Evolutionary conservation across 2,888 invertebrate species (phyloP).

Genomic region (Sarcophaga subvicina): DNA sequence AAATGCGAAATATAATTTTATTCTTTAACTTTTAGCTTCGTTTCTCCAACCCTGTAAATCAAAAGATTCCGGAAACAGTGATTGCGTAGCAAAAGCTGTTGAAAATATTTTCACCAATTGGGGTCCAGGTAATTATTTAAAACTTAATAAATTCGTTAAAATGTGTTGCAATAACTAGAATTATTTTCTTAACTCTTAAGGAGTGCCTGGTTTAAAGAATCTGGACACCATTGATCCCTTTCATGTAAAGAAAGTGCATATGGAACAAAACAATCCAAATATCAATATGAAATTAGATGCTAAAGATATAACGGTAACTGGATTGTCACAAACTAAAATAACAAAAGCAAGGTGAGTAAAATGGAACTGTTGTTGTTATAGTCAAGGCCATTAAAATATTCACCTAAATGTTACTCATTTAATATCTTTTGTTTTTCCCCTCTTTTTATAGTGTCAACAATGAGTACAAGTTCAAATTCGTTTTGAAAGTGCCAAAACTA

Average conservation of each 20-base stretch:
- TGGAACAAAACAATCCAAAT: slow-evolving; percentile 84
- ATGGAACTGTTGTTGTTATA: too few species aligned
- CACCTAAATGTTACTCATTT: not conserved
- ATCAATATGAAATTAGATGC: slow-evolving; percentile 84
- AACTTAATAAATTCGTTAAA: not conserved
- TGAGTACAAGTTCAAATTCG: slow-evolving; percentile 86
- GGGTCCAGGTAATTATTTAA: slow-evolving; percentile 61
- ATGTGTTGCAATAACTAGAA: not conserved
- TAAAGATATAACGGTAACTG: slow-evolving; percentile 84
- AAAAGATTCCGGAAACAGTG: slow-evolving; percentile 56
- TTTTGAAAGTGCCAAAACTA: slow-evolving; percentile 84
- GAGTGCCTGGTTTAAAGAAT: slow-evolving; percentile 75
- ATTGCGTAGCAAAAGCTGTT: slow-evolving; percentile 65
- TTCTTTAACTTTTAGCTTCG: slow-evolving; percentile 56
- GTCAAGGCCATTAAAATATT: too few species aligned
- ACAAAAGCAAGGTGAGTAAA: slow-evolving; percentile 47
- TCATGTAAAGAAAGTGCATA: slow-evolving; percentile 85
- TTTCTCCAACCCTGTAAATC: slow-evolving; percentile 67
- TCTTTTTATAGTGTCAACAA: slow-evolving; percentile 73
- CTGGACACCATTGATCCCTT: slow-evolving; percentile 85
- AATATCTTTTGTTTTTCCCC: not conserved
- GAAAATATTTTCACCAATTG: slow-evolving; percentile 69
- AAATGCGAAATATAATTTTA: too few species aligned
- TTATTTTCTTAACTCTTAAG: slow-evolving; percentile 32
- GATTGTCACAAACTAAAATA: slow-evolving; percentile 45